A percentile compares a stretch with the other conserved stretches of the same genome.
These are phyloP conservation scores for Hoplostethus mediterraneus DNA, from an alignment of 2,797 vertebrate species.

Conservation along the genomic window DNA sequence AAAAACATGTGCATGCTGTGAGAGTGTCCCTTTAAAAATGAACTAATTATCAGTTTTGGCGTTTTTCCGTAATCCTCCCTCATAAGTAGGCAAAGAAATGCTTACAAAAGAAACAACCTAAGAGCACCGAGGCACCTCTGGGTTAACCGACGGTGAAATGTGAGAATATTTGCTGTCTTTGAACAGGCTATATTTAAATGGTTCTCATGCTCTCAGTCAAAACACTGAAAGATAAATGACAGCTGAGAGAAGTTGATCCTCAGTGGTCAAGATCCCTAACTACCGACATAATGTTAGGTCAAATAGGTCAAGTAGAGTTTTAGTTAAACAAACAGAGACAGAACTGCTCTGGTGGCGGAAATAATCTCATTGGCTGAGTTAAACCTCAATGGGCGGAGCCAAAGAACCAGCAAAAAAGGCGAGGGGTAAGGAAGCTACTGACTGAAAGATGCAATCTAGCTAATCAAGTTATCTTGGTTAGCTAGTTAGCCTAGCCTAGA, in stretches of 20 bases:
- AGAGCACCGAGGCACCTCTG: constrained; percentile 12
- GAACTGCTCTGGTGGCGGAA: neutral
- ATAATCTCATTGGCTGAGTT: neutral
- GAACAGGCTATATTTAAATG: constrained; percentile 35
- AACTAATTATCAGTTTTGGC: too few relatives aligned
- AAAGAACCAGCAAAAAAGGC: neutral
- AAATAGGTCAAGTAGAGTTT: constrained; percentile 24
- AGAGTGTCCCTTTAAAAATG: too few relatives aligned
- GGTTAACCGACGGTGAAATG: constrained; percentile 20
- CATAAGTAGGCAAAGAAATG: neutral
- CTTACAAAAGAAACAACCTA: constrained; percentile 16
- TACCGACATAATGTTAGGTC: constrained; percentile 25
- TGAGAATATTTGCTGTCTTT: constrained; percentile 29
- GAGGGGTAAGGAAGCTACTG: neutral
- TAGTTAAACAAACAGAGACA: constrained; percentile 20
- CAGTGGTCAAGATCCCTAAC: neutral
- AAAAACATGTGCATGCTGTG: neutral
- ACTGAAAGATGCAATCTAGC: too few relatives aligned
- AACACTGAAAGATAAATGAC: constrained; percentile 15
- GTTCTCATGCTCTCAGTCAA: constrained; percentile 49
- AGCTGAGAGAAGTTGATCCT: constrained; percentile 26
- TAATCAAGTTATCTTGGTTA: too few relatives aligned
- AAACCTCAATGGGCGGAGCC: neutral
- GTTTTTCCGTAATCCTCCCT: neutral
- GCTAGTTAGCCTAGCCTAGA: too few relatives aligned